Evolutionary conservation across 2,888 invertebrate genomes (phyloP), one percentile per base, ranked within the genome.

Genomic region (Nomada lathburiana): DNA sequence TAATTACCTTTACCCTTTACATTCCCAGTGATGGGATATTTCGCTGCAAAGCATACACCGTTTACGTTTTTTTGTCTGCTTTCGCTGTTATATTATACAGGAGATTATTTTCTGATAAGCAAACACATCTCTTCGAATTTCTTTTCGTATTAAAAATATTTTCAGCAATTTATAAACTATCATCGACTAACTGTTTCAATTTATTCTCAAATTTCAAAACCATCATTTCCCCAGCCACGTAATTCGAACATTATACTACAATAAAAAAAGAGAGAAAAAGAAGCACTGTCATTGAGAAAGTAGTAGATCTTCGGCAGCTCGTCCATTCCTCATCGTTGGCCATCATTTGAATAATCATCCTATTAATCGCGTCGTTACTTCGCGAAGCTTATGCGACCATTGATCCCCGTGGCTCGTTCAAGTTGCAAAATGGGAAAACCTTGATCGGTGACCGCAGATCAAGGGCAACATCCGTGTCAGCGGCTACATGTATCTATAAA

Each of bases 381-480:
- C 53, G 36, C 42, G 18, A 23, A 52, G 23, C 23, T 62, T 42
- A 62, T 18, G 9, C 50, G 36, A 53, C 4, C 36, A n/a, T 42
- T 23, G 52, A 71, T 55, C 63, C 42, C n/a, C 16, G 9, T 16
- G 23, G 13, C 20, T 18, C 4, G 10, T 16, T 26, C 7, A 23
- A 10, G 20, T 47, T 36, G 47, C 44, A 16, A 26, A 75, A 75
- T 47, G 36, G 36, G 53, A 73, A 23, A 42, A 29, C 20, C 20
- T 2, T 10, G 26, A 55, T 36, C 10, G 26, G 13, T 10, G 11
- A 36, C 59, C 59, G 60, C 9, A 47, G 60, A 60, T 42, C 55
- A 74, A 78, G 76, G 44, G 50, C 63, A 75, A 71, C 60, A 80
- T 75, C 67, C 60, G 42, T 62, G 62, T 67, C 44, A 68, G 16